Evolutionary conservation across 2,888 invertebrate genomes (phyloP).

Genomic region (Trachelus troglodyta): DNA sequence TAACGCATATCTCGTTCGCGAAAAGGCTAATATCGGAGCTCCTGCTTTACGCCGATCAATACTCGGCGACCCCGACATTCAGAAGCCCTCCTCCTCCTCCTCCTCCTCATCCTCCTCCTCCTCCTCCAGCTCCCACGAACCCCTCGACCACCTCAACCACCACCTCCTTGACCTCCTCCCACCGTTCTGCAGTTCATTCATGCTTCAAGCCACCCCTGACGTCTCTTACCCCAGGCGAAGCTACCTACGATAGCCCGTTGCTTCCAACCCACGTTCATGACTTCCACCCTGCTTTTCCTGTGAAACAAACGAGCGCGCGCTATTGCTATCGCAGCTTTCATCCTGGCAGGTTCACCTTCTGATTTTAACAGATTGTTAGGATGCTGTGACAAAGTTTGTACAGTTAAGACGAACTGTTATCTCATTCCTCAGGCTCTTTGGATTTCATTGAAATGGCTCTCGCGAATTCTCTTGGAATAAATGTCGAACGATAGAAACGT

Average conservation of each 20-base stretch:
- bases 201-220: conserved; percentile 42
- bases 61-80: conserved; percentile 66
- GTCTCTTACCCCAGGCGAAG: neutral
- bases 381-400: neutral
- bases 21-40: conserved; percentile 61
- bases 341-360: neutral
- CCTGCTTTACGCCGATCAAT: conserved; percentile 60
- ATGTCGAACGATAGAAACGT: neutral
- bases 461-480: neutral
- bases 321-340: conserved; percentile 13
- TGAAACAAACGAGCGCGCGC: conserved; percentile 16
- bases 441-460: neutral
- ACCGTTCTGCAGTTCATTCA: conserved; percentile 55
- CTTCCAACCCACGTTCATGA: conserved; percentile 23
- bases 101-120: conserved; percentile 37
- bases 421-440: neutral
- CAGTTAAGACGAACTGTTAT: neutral
- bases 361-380: neutral
- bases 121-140: neutral
- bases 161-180: conserved; percentile 9
- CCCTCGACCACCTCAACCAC: conserved; percentile 1
- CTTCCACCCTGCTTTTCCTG: conserved; percentile 32
- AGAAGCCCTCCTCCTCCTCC: conserved; percentile 48
- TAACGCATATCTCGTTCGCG: conserved; percentile 54
- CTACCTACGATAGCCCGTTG: conserved; percentile 2